A percentile compares a stretch with the other conserved stretches of the same genome.
Conservation (phyloP, 2,888 invertebrate species). For the Amphipyra berbera region DNA sequence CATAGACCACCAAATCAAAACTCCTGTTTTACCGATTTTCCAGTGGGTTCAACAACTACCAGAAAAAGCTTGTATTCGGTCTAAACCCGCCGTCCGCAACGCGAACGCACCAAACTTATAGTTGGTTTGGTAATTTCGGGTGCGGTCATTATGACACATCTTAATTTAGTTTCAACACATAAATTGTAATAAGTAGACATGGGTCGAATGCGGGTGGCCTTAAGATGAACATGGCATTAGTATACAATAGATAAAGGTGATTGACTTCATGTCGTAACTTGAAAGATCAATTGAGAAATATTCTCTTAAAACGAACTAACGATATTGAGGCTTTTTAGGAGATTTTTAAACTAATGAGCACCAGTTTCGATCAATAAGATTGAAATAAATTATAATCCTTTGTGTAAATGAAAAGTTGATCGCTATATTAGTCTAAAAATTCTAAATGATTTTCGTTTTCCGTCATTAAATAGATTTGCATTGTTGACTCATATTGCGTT, state of each 20-base stretch:
- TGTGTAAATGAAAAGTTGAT: conserved; percentile 16
- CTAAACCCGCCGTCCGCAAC: conserved; percentile 63
- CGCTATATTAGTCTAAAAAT: conserved; percentile 28
- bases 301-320: conserved; percentile 25
- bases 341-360: conserved; percentile 24
- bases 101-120: conserved; percentile 62
- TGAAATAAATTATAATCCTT: conserved; percentile 1
- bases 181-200: conserved; percentile 80
- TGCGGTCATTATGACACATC: conserved; percentile 87
- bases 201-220: conserved; percentile 81
- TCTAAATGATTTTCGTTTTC: conserved; percentile 15
- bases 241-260: conserved; percentile 52
- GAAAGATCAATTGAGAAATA: conserved; percentile 31
- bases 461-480: conserved; percentile 35
- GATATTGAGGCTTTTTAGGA: conserved; percentile 10
- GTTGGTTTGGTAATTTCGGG: conserved; percentile 76
- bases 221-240: conserved; percentile 41
- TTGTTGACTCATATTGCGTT: conserved; percentile 40
- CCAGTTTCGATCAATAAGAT: no score
- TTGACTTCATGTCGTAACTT: conserved; percentile 50
- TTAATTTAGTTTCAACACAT: conserved; percentile 86
- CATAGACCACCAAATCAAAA: neutral
- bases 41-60: neutral
- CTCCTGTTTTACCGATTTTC: neutral
- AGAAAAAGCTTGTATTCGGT: neutral